Conservation (phyloP, 2,113 vertebrate genomes). For the Takifugu bimaculatus region DNA sequence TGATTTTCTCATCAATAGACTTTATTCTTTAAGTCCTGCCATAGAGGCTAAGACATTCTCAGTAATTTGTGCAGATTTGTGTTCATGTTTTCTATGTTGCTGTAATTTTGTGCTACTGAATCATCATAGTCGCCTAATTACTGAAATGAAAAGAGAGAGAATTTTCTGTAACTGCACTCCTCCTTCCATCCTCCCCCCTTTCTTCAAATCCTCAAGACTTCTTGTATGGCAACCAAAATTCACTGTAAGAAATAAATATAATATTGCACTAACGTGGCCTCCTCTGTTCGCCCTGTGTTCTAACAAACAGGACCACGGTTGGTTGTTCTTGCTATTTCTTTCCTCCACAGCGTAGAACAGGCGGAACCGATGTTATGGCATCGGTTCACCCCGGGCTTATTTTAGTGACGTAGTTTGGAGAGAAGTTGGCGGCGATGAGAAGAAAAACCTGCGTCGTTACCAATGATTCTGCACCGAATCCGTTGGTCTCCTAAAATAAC, state of each 20-base stretch:
- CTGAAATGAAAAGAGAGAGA: slow-evolving; percentile 75
- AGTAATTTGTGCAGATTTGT: slow-evolving; percentile 86
- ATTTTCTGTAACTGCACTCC: slow-evolving; percentile 89
- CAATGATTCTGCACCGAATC: no score
- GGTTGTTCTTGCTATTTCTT: no score
- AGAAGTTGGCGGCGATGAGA: no score
- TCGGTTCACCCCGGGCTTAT: no score
- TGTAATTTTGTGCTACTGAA: slow-evolving; percentile 95
- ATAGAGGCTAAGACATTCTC: slow-evolving; percentile 79
- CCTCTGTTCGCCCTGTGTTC: neutral
- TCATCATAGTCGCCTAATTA: slow-evolving; percentile 85
- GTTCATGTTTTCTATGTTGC: slow-evolving; percentile 91
- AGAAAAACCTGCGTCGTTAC: no score
- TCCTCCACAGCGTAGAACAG: no score
- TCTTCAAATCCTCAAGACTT: slow-evolving; percentile 81
- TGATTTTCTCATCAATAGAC: slow-evolving; percentile 50
- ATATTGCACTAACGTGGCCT: slow-evolving; percentile 86
- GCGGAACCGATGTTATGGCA: no score
- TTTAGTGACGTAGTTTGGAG: no score
- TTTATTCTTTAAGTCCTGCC: slow-evolving; percentile 66
- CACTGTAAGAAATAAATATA: slow-evolving; percentile 97
- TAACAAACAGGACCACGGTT: neutral
- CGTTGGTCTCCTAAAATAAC: no score
- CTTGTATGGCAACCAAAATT: slow-evolving; percentile 96
- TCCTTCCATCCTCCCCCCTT: slow-evolving; percentile 46